Percentiles rank a stretch among this genome's conserved stretches.
phyloP scores from a whole-genome alignment of 2,797 vertebrate species.

The Anomalospiza imberbis region DNA sequence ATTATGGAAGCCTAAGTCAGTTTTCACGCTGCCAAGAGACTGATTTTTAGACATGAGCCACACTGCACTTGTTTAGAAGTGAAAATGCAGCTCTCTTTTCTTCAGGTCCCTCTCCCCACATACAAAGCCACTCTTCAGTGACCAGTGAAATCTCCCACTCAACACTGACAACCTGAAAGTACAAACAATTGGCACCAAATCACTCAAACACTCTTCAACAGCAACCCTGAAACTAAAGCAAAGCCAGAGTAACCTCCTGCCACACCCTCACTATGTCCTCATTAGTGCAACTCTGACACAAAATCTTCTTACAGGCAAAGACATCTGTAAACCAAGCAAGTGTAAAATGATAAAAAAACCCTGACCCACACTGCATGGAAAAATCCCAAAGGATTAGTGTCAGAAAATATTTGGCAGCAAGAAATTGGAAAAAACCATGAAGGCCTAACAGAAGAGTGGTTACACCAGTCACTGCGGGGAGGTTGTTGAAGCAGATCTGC shows the following conservation, averaged over 20 bases:
- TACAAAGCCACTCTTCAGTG: background rate
- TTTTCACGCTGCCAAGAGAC: background rate
- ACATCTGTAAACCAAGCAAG: background rate
- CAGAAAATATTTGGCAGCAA: slow-evolving; percentile 44
- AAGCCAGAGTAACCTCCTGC: background rate
- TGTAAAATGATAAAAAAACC: background rate
- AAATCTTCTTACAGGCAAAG: background rate
- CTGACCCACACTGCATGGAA: background rate
- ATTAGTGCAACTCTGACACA: background rate
- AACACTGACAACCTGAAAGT: background rate
- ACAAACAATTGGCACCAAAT: background rate
- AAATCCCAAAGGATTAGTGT: slow-evolving; percentile 4
- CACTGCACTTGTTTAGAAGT: background rate
- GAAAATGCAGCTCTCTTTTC: background rate
- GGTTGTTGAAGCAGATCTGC: background rate
- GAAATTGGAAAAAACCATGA: background rate
- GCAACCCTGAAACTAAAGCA: background rate
- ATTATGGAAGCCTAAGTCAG: background rate
- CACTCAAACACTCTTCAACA: background rate
- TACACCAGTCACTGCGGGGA: background rate
- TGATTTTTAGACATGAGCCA: background rate
- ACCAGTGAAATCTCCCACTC: background rate
- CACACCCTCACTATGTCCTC: background rate
- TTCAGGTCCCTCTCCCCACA: background rate
- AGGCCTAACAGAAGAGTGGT: background rate